These are phyloP conservation scores for Seriola quinqueradiata DNA, from an alignment of 2,113 vertebrate species.

Conservation along the genomic window DNA sequence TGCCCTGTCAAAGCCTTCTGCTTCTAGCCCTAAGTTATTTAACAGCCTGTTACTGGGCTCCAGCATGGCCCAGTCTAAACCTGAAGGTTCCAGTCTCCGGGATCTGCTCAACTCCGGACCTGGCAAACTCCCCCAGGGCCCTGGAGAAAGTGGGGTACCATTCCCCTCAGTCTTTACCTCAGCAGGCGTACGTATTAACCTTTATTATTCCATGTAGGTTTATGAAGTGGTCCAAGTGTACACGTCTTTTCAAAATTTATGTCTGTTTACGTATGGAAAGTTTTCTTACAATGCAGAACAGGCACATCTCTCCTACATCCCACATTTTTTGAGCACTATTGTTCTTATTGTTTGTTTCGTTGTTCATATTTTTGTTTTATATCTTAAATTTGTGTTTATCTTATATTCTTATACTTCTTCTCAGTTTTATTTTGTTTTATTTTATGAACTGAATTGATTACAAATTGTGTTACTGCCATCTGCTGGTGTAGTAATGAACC, in stretches of 20 bases:
- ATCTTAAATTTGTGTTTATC: too few species aligned
- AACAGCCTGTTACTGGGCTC: slow-evolving; percentile 95
- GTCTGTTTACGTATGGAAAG: too few species aligned
- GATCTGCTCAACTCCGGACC: slow-evolving; percentile 97
- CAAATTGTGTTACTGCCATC: slow-evolving; percentile 9
- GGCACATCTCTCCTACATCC: too few species aligned
- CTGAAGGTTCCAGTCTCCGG: slow-evolving; percentile 96
- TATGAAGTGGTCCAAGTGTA: neutral
- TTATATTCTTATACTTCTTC: too few species aligned
- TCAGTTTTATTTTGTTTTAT: too few species aligned
- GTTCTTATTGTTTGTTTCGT: too few species aligned
- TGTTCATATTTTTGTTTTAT: too few species aligned
- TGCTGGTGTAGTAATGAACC: slow-evolving; percentile 1
- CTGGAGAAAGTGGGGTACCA: slow-evolving; percentile 91
- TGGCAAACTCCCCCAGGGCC: slow-evolving; percentile 93
- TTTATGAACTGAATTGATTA: neutral
- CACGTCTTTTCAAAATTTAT: neutral
- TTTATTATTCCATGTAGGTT: neutral
- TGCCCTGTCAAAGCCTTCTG: slow-evolving; percentile 91
- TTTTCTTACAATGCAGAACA: too few species aligned
- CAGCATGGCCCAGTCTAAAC: slow-evolving; percentile 91
- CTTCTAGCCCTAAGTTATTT: slow-evolving; percentile 93
- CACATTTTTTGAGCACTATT: too few species aligned
- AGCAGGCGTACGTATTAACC: slow-evolving; percentile 86
- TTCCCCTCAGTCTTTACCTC: slow-evolving; percentile 96